These are phyloP conservation scores for Halyomorpha halys DNA, from an alignment of 1,140 invertebrate species.

Conservation along the genomic window DNA sequence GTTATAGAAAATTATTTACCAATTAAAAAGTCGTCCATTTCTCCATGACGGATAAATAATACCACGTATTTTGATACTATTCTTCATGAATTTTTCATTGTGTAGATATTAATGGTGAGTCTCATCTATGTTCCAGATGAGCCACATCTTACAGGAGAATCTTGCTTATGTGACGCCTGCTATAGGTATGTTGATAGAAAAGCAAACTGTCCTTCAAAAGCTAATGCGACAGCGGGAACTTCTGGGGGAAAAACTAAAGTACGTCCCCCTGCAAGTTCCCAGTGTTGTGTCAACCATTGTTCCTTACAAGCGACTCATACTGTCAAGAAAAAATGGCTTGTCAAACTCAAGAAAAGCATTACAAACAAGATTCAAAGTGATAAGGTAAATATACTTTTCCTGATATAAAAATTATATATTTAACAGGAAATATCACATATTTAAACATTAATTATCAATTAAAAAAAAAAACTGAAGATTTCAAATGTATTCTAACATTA, in stretches of 20 bases:
- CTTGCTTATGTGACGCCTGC: constrained; percentile 73
- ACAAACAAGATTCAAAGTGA: constrained; percentile 50
- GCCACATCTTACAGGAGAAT: constrained; percentile 64
- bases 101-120: too few relatives aligned
- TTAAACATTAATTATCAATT: too few relatives aligned
- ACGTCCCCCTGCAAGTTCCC: constrained; percentile 33
- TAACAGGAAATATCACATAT: too few relatives aligned
- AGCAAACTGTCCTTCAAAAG: constrained; percentile 51
- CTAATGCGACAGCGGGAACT: not conserved
- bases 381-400: not conserved
- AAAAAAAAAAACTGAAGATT: too few relatives aligned
- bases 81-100: too few relatives aligned
- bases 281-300: constrained; percentile 53
- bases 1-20: too few relatives aligned
- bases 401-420: not conserved
- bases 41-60: too few relatives aligned
- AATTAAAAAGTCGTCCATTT: too few relatives aligned
- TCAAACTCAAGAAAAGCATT: constrained; percentile 57
- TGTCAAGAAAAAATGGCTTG: constrained; percentile 64
- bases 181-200: constrained; percentile 71
- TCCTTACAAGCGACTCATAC: constrained; percentile 51
- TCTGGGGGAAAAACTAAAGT: constrained; percentile 31
- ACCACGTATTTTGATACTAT: too few relatives aligned
- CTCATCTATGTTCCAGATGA: constrained; percentile 47
- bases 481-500: too few relatives aligned